These are phyloP conservation scores for Phortica magna DNA, from an alignment of 2,888 invertebrate species.

Conservation along the genomic window DNA sequence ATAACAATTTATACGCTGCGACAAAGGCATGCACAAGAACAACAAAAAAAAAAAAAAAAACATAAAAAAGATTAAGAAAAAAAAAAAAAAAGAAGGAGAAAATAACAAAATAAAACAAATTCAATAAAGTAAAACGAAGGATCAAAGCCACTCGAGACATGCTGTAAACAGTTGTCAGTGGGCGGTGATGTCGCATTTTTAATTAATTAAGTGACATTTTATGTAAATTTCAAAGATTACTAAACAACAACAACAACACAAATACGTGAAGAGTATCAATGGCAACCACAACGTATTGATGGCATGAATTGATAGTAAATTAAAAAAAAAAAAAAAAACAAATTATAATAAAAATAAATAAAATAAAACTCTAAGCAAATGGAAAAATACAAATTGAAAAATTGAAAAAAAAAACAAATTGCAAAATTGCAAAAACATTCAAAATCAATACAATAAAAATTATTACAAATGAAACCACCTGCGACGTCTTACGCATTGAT, in stretches of 20 bases:
- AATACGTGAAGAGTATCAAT: constrained; percentile 28
- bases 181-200: neutral
- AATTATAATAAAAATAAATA: neutral
- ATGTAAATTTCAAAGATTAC: constrained; percentile 73
- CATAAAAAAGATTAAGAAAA: neutral
- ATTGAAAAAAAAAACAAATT: neutral
- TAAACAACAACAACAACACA: constrained; percentile 47
- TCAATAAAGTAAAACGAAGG: constrained; percentile 52
- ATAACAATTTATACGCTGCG: constrained; percentile 39
- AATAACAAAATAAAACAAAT: neutral
- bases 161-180: constrained; percentile 27
- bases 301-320: no score
- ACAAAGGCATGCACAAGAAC: neutral
- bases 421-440: neutral
- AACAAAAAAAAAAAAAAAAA: neutral
- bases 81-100: neutral
- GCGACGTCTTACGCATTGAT: neutral
- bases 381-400: neutral
- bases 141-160: constrained; percentile 65
- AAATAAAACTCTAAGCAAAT: neutral
- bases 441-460: neutral
- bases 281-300: constrained; percentile 43
- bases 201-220: constrained; percentile 47
- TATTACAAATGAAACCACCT: no score
- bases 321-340: neutral